Evolutionary conservation across 1,140 invertebrate genomes (phyloP).

Genomic region (Trichonephila clavata): DNA sequence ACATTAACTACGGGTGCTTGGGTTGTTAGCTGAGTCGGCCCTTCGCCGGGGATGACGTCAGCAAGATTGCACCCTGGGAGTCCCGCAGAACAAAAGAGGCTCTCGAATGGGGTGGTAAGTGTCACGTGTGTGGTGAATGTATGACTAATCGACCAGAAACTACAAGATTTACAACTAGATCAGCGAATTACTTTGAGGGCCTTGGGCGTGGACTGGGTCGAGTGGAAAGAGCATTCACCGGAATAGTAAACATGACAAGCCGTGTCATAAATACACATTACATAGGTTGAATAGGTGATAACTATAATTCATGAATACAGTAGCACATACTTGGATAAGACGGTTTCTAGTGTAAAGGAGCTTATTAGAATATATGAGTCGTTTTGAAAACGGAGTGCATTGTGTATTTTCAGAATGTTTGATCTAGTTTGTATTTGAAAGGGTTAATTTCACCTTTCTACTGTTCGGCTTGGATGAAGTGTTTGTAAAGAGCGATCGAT

Average conservation of each 20-base stretch:
- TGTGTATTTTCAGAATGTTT: no score
- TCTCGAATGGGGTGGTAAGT: neutral
- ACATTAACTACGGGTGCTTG: slow-evolving; percentile 38
- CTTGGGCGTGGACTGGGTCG: neutral
- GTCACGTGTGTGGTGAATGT: slow-evolving; percentile 50
- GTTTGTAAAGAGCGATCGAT: no score
- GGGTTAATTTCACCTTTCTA: no score
- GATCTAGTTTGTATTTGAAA: no score
- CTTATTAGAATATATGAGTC: no score
- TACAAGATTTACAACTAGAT: neutral
- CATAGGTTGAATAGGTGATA: neutral
- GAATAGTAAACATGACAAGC: neutral
- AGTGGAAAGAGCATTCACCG: neutral
- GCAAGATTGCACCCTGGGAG: slow-evolving; percentile 14
- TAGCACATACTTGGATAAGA: no score
- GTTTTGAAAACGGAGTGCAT: no score
- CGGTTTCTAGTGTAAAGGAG: no score
- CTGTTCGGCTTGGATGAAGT: no score
- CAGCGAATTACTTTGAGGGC: neutral
- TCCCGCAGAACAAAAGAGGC: slow-evolving; percentile 25
- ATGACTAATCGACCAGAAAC: slow-evolving; percentile 36
- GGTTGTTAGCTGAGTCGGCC: slow-evolving; percentile 50
- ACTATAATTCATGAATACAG: neutral
- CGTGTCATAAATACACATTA: slow-evolving; percentile 6
- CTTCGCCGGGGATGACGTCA: slow-evolving; percentile 17